Base-by-base conservation (phyloP, 2,113 vertebrate genomes). In the Thomomys bottae region DNA sequence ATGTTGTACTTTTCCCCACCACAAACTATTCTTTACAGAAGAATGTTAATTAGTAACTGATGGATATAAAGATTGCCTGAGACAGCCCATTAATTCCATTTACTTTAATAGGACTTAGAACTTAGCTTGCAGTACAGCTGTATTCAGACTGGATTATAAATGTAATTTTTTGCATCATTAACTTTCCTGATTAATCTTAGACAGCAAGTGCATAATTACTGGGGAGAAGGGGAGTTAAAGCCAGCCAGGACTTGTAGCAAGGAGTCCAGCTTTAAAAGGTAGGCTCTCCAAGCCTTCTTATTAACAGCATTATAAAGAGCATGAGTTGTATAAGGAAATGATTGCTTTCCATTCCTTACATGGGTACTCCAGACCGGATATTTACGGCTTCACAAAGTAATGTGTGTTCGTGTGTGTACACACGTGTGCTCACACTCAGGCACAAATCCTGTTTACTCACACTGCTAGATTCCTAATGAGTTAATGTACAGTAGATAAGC, bases 1-100 rank as follows among this genome's bases (percentile, higher is more conserved):
- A 90, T 89, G 67, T 88, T 88, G 96, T 96, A 87, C 96, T 97
- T 94, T 89, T 78, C 79, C 79, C 72, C 67, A 86, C 38, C 95
- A 94, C 96, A 97, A 97, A 97, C 96, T 97, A 94, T 97, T 97
- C 97, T 98, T 97, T 97, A 97, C 96, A 97, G 93, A 93, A 97
- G 96, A 97, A 97, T 97, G 98, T 98, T 99, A 99, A 98, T 99
- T 98, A 98, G 98, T 98, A 98, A 99, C 98, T 97, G 98, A 99
- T 98, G 98, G 98, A 97, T 97, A 97, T 96, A 97, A 98, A 98
- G 98, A 99, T 99, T 99, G 96, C 96, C 92, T 97, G 95, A 96
- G 98, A 99, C 99, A 99, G 98, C 95, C 98, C 98, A 99, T 99
- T 99, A 98, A 99, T 99, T 98, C 98, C 98, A 98, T 98, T 99